A percentile compares a stretch with the other conserved stretches of the same genome.
Evolutionary conservation across 2,888 invertebrate species (phyloP).

Genomic region (Colletes collaris): DNA sequence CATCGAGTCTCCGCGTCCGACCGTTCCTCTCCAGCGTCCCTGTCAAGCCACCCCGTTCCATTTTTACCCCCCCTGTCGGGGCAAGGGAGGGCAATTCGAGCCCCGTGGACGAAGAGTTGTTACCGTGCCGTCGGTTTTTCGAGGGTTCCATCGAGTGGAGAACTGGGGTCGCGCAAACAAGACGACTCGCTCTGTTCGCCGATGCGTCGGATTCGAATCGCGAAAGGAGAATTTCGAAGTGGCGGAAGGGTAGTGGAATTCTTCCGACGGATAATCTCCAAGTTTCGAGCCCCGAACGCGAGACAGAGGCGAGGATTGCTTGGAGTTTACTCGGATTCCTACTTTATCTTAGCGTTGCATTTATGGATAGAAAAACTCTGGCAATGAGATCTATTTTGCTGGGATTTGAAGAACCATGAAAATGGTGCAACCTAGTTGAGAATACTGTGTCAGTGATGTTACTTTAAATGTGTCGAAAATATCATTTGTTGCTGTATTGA

Average conservation of each 20-base stretch:
- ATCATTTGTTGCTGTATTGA: too few relatives aligned
- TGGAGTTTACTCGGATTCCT: neutral
- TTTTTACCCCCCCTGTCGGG: neutral
- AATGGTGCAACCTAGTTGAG: too few relatives aligned
- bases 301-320: too few relatives aligned
- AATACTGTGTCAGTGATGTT: too few relatives aligned
- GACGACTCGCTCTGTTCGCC: constrained; percentile 43
- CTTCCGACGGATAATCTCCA: neutral
- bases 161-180: constrained; percentile 48
- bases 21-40: constrained; percentile 17
- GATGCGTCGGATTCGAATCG: constrained; percentile 35
- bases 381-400: too few relatives aligned
- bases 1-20: constrained; percentile 65
- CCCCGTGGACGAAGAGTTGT: constrained; percentile 34
- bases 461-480: too few relatives aligned
- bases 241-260: neutral
- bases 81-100: constrained; percentile 32
- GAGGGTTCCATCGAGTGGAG: constrained; percentile 38
- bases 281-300: neutral
- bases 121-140: constrained; percentile 31
- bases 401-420: too few relatives aligned
- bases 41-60: constrained; percentile 9
- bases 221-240: constrained; percentile 9
- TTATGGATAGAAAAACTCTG: too few relatives aligned
- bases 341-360: too few relatives aligned